Conservation (phyloP, 1,140 invertebrate species). For the Solenopsis invicta region DNA sequence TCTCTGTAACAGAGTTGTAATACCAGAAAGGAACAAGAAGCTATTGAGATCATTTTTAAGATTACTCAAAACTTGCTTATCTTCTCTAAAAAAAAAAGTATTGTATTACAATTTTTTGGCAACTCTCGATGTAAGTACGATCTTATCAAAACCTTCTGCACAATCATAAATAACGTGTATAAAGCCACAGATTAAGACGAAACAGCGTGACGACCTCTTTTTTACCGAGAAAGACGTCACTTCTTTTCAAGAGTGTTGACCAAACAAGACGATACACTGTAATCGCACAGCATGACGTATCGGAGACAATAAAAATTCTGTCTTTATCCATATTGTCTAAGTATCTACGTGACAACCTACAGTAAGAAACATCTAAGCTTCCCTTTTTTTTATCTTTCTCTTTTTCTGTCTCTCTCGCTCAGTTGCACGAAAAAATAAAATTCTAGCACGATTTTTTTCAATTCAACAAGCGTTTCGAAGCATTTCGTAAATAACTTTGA, state of each 20-base stretch:
- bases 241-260: not conserved
- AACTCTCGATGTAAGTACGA: not conserved
- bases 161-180: not conserved
- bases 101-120: too few species aligned
- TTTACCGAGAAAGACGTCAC: not conserved
- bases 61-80: not conserved
- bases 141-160: not conserved
- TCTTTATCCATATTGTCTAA: not conserved
- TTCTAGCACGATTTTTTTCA: too few species aligned
- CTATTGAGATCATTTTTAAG: not conserved
- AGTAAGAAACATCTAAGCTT: too few species aligned
- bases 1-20: not conserved
- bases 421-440: not conserved
- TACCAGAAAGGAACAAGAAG: not conserved
- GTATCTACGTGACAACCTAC: not conserved
- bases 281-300: not conserved
- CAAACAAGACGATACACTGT: not conserved
- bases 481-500: not conserved
- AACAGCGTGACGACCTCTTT: not conserved
- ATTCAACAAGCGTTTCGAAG: not conserved
- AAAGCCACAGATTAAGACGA: not conserved
- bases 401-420: not conserved
- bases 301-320: not conserved
- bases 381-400: not conserved
- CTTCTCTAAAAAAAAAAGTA: too few species aligned